These are phyloP conservation scores for Drymonia ruficornis DNA, from an alignment of 2,888 invertebrate species.

Conservation along the genomic window DNA sequence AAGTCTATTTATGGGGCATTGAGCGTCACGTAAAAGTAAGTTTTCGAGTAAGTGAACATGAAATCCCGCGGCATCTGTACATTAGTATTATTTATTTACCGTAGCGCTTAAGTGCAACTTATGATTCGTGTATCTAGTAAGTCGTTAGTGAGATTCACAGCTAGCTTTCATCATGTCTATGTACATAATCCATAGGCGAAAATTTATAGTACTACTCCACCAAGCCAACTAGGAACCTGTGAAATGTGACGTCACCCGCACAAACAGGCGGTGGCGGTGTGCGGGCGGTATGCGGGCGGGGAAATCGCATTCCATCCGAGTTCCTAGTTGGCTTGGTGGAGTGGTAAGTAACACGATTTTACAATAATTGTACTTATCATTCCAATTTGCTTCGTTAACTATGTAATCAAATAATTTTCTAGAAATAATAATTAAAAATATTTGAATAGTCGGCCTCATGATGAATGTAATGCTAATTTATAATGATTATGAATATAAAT, in stretches of 20 bases:
- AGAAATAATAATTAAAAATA: slow-evolving; percentile 27
- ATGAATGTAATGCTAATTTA: slow-evolving; percentile 35
- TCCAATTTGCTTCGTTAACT: slow-evolving; percentile 43
- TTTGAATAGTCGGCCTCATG: slow-evolving; percentile 29
- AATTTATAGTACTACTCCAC: slow-evolving; percentile 27
- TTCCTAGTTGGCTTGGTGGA: too few species aligned
- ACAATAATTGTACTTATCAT: too few species aligned
- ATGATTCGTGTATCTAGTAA: slow-evolving; percentile 53
- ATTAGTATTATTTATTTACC: slow-evolving; percentile 83
- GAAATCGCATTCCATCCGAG: too few species aligned
- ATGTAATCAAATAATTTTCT: slow-evolving; percentile 29
- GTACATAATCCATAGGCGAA: slow-evolving; percentile 14
- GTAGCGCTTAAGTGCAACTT: slow-evolving; percentile 75
- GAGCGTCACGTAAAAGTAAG: not conserved
- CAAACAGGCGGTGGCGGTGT: too few species aligned
- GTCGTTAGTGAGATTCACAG: slow-evolving; percentile 66
- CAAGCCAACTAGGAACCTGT: too few species aligned
- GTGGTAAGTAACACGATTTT: too few species aligned
- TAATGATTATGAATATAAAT: slow-evolving; percentile 37
- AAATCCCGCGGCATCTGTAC: slow-evolving; percentile 60
- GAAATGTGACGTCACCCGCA: too few species aligned
- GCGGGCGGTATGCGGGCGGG: too few species aligned
- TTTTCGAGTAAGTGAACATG: slow-evolving; percentile 1
- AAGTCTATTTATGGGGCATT: not conserved
- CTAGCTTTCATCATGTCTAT: slow-evolving; percentile 57